Percentiles rank a stretch among this genome's conserved stretches.
Conservation (phyloP, 1,140 invertebrate species). For the Cydia strobilella region DNA sequence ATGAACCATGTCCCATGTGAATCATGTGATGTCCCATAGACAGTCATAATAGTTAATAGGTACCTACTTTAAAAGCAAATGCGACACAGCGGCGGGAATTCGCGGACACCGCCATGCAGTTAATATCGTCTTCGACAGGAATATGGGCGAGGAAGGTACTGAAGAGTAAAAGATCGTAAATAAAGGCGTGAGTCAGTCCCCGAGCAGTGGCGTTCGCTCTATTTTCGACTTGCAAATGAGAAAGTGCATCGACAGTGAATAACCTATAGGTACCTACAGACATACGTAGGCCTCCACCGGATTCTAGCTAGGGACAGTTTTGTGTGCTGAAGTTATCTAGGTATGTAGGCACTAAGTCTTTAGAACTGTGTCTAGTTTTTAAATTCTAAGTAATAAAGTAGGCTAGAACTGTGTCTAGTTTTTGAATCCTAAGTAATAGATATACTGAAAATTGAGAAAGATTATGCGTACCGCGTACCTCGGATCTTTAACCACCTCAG, state of each 20-base stretch:
- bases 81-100: slow-evolving; percentile 34
- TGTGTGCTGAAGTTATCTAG: neutral
- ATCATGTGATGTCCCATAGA: too few species aligned
- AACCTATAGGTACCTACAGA: neutral
- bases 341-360: too few species aligned
- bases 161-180: slow-evolving; percentile 52
- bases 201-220: slow-evolving; percentile 50
- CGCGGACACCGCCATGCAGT: slow-evolving; percentile 39
- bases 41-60: too few species aligned
- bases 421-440: neutral
- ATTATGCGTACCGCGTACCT: too few species aligned
- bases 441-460: too few species aligned
- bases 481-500: neutral
- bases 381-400: neutral
- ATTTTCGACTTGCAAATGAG: slow-evolving; percentile 76
- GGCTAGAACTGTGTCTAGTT: neutral
- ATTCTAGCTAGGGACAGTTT: neutral
- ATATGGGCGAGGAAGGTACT: slow-evolving; percentile 44
- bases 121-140: slow-evolving; percentile 45
- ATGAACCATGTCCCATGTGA: too few species aligned
- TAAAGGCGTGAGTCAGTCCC: slow-evolving; percentile 66
- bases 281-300: neutral
- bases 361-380: neutral
- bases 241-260: slow-evolving; percentile 57
- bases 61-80: slow-evolving; percentile 30